Conservation (phyloP, 2,113 vertebrate species). For the Catagonus wagneri region DNA sequence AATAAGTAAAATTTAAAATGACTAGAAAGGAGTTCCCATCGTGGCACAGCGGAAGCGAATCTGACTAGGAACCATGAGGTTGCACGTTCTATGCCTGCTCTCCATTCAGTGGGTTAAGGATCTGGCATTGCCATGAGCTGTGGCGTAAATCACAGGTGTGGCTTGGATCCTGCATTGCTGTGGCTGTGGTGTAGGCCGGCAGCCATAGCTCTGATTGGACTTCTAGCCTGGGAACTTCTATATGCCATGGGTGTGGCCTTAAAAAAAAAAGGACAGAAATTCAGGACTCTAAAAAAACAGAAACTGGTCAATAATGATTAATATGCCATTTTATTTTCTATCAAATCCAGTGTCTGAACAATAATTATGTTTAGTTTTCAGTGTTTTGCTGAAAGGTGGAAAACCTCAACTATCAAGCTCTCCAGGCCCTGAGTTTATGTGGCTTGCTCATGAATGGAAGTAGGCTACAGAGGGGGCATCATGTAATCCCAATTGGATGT, state of each 20-base stretch:
- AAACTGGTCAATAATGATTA: conserved; percentile 23
- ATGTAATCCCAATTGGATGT: not conserved
- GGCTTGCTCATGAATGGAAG: not conserved
- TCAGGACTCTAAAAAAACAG: not conserved
- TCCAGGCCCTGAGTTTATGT: not conserved
- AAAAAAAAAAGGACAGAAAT: not conserved
- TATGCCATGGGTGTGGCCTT: too few species aligned
- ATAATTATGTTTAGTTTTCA: conserved; percentile 51
- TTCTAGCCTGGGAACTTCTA: too few species aligned
- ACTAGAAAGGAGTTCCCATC: not conserved
- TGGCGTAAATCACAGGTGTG: too few species aligned
- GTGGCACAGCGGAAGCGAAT: too few species aligned
- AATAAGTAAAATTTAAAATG: conserved; percentile 23
- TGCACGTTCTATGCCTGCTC: too few species aligned
- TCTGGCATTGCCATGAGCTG: too few species aligned
- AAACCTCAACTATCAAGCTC: not conserved
- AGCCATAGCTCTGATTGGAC: too few species aligned
- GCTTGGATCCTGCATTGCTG: too few species aligned
- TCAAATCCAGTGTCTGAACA: not conserved
- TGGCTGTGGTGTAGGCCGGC: too few species aligned
- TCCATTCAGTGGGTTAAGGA: too few species aligned
- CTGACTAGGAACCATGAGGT: too few species aligned
- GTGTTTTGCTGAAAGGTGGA: not conserved
- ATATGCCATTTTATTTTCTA: conserved; percentile 12
- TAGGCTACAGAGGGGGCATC: not conserved